A percentile compares a stretch with the other conserved stretches of the same genome.
phyloP scores from a whole-genome alignment of 2,113 vertebrate species.

The Microcebus jonahi region DNA sequence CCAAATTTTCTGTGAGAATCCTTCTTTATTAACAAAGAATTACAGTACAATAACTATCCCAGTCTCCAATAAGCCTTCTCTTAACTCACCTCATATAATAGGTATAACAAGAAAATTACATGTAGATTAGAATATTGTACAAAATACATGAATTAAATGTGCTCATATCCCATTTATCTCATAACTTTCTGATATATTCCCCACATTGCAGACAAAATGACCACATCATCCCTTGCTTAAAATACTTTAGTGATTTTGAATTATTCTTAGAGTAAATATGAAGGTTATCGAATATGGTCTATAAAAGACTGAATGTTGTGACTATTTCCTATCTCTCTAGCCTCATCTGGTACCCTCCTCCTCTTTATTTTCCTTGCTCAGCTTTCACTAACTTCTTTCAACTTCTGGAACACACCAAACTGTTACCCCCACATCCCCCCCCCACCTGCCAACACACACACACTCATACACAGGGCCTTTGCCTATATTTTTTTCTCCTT shows the following conservation, averaged over 20 bases:
- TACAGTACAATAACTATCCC: neutral
- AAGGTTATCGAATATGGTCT: neutral
- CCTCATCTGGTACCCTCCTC: neutral
- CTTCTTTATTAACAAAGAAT: conserved; percentile 18
- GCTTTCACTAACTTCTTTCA: neutral
- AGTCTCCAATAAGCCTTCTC: neutral
- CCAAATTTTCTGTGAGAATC: neutral
- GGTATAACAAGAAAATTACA: neutral
- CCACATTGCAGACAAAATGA: neutral
- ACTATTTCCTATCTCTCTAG: conserved; percentile 24
- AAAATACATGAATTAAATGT: conserved; percentile 24
- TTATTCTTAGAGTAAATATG: conserved; percentile 22
- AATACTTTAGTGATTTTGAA: neutral
- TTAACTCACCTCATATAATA: neutral
- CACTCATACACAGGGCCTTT: neutral
- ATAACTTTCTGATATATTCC: conserved; percentile 25
- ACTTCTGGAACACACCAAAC: neutral
- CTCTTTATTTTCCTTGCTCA: conserved; percentile 31
- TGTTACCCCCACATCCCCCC: no score
- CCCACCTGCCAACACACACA: neutral
- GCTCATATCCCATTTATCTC: neutral
- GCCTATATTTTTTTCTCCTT: neutral
- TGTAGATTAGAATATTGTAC: neutral
- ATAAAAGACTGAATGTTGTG: neutral
- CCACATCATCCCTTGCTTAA: neutral